phyloP scores from a whole-genome alignment of 2,797 vertebrate genomes.

The Crocodylus rhombifer region DNA sequence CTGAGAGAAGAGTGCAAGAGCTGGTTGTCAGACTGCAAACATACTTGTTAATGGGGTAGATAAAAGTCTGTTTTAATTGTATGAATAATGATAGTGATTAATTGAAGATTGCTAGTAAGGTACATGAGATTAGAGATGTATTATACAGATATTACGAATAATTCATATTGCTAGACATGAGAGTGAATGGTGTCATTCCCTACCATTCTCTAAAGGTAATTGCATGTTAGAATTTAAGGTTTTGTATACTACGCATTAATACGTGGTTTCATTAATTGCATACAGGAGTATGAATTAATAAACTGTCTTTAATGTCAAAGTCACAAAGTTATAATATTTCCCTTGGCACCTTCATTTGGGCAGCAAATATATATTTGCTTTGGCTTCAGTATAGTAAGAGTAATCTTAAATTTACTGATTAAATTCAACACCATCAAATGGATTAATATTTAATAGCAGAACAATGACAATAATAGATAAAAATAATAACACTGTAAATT shows the following conservation, averaged over 20 bases:
- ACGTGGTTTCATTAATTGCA: neutral
- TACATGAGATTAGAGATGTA: constrained; percentile 49
- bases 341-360: no score
- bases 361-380: neutral
- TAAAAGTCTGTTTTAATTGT: constrained; percentile 28
- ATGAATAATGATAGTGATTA: constrained; percentile 46
- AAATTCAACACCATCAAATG: neutral
- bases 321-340: neutral
- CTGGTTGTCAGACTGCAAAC: neutral
- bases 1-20: neutral
- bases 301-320: neutral
- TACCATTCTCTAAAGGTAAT: constrained; percentile 68
- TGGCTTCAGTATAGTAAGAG: neutral
- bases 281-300: constrained; percentile 1
- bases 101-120: constrained; percentile 52
- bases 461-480: neutral
- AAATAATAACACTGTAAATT: neutral
- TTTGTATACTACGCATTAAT: constrained; percentile 2
- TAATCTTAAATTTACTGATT: neutral
- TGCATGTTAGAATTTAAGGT: constrained; percentile 40
- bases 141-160: constrained; percentile 67
- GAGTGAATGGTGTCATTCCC: constrained; percentile 47
- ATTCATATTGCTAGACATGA: constrained; percentile 68
- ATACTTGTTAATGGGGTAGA: neutral
- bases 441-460: neutral